Evolutionary conservation across 2,888 invertebrate genomes (phyloP).

Genomic region (Nysson spinosus): DNA sequence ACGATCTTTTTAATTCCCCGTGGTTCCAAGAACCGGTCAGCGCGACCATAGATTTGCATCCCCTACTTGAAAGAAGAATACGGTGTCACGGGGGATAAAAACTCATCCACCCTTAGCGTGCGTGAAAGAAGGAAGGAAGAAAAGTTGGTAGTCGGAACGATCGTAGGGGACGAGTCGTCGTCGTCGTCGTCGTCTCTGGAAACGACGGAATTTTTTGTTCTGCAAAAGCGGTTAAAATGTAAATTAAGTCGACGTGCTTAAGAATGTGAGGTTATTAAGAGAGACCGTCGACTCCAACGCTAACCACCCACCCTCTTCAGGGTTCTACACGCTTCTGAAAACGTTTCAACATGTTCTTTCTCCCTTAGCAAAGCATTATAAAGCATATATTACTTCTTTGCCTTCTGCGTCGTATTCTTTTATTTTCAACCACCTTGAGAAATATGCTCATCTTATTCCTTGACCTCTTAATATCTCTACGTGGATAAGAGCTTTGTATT

Average conservation of each 20-base stretch:
- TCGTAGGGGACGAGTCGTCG: neutral
- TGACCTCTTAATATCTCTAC: neutral
- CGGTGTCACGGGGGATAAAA: constrained; percentile 57
- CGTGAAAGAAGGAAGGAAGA: constrained; percentile 10
- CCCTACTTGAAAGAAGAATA: constrained; percentile 30
- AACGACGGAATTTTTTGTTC: constrained; percentile 52
- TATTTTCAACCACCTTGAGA: neutral
- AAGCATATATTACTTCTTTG: constrained; percentile 50
- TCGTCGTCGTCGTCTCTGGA: constrained; percentile 41
- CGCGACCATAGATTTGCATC: constrained; percentile 46
- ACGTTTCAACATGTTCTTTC: constrained; percentile 50
- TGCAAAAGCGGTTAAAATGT: constrained; percentile 67
- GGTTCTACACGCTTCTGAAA: constrained; percentile 51
- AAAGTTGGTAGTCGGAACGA: constrained; percentile 11
- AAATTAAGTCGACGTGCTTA: constrained; percentile 68
- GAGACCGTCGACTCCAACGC: constrained; percentile 47
- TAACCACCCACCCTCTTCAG: constrained; percentile 41
- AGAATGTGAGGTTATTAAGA: constrained; percentile 69
- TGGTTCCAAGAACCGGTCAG: constrained; percentile 40
- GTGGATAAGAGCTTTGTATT: neutral
- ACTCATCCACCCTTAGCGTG: constrained; percentile 45
- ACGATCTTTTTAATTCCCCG: constrained; percentile 42
- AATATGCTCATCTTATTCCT: neutral
- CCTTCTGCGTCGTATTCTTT: constrained; percentile 27
- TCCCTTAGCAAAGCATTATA: constrained; percentile 46